Evolutionary conservation across 1,140 invertebrate genomes (phyloP).

Genomic region (Andricus grossulariae): DNA sequence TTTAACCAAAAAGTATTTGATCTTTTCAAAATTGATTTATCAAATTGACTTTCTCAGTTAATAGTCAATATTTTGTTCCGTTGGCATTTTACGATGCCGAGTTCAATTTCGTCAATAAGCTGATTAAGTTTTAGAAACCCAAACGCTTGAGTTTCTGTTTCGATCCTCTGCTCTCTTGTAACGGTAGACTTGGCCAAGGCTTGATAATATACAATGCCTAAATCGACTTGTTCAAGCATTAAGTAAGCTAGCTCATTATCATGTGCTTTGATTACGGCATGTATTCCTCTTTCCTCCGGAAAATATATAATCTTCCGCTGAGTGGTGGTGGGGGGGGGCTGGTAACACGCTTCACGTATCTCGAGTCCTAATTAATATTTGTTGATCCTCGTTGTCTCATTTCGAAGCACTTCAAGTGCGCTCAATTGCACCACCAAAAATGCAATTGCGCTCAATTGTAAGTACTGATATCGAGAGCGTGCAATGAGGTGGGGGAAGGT

Average conservation of each 20-base stretch:
- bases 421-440: too few relatives aligned
- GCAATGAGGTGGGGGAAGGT: too few relatives aligned
- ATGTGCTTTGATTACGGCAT: slow-evolving; percentile 10
- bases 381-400: too few relatives aligned
- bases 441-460: too few relatives aligned
- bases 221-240: slow-evolving; percentile 21
- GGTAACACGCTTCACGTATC: too few relatives aligned
- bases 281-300: neutral
- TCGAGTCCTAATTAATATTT: too few relatives aligned
- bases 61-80: slow-evolving; percentile 24
- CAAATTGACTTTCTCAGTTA: slow-evolving; percentile 18
- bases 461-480: too few relatives aligned
- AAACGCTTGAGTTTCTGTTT: neutral
- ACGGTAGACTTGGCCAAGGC: neutral
- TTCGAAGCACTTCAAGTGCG: too few relatives aligned
- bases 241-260: slow-evolving; percentile 36
- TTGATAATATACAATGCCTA: slow-evolving; percentile 25
- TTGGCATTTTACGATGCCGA: slow-evolving; percentile 20
- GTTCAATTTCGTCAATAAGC: slow-evolving; percentile 10
- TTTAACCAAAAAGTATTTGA: slow-evolving; percentile 44
- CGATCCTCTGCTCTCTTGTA: neutral
- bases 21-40: slow-evolving; percentile 6
- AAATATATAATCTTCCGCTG: too few relatives aligned
- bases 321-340: too few relatives aligned
- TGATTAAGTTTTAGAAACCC: neutral